Evolutionary conservation across 2,888 invertebrate genomes (phyloP), one percentile per base, ranked within the genome.

Genomic region (Oscheius sp.): DNA sequence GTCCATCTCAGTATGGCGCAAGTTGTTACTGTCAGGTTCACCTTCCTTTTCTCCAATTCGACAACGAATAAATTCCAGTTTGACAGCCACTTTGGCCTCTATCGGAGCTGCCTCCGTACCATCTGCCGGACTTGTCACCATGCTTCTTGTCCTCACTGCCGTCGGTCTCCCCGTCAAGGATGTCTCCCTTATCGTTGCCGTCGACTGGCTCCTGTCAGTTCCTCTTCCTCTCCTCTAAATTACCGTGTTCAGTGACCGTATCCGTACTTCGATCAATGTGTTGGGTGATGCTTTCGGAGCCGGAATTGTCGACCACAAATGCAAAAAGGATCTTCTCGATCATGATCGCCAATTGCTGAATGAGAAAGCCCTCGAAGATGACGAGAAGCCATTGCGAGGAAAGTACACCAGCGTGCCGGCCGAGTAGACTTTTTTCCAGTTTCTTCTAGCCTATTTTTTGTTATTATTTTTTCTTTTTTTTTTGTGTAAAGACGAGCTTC

Each of bases 101-200:
- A 95, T 98, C 88, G 97, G 97, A 76, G 97, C 97, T 27, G 97
- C 97, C n/a, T 96, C 96, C 66, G 95, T 98, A 18, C 89, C 89
- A 6, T 87, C 87, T 0, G 89, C 89, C 23, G 89, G 89, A 29
- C 84, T 89, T 16, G 88, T 88, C 27, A 89, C 89, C 12, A 88
- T 89, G 89, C 82, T 90, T 68, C 88, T 90, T 16, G 90, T 90
- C 43, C 85, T 90, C 73, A 89, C 90, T 25, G 90, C 90, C 6
- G 90, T 90, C 35, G 90, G 90, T 18, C 84, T 90, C 59, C 90
- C 90, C 23, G 89, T 89, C 43, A 89, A 90, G 79, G 90, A 90
- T 80, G 90, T 90, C 70, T 89, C 89, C 2, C 86, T 90, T 21
- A 90, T 90, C 74, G 88, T 90, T 16, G 90, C 90, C 64, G 90